Base-by-base conservation (phyloP, 2,797 vertebrate genomes). In the Falco novaeseelandiae region DNA sequence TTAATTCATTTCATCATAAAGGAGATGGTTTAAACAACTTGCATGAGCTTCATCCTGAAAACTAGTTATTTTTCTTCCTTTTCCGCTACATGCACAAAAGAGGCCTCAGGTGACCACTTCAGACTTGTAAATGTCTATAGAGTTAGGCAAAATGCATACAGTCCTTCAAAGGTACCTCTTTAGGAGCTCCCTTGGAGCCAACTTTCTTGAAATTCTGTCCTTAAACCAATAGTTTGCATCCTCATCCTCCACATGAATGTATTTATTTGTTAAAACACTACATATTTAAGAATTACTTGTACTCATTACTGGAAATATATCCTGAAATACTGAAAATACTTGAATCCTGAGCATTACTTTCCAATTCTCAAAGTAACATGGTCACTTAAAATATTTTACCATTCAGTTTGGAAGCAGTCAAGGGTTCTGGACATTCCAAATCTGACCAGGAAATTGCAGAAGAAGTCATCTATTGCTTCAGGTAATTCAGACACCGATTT, bases 381-480 rank as follows among this genome's bases (percentile, higher is more conserved):
- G 5, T 59, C 32, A 40, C 13, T 92, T 88, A 78, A 54, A 95
- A 90, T 70, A 74, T 26, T 79, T 98, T 98, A 99, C 99, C 99
- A 99, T 98, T 99, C 99, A 2, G 97, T 98, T 62, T 99, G 99
- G 94, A 99, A 99, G 97, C 98, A 99, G 74, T 99, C 95, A 19
- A 99, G 97, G 5, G 99, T 99, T 96, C 98, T 98, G 48, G 91
- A 97, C 99, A 99, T 99, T 61, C 98, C 98, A 98, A 98, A 87
- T 93, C 98, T 98, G 80, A 98, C 97, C 42, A 99, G 98, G 89
- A 99, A 99, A 97, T 98, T 99, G 95, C 98, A 98, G 49, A 99
- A 91, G 95, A 99, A 99, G 88, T 99, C 98, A 66, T 99, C 98
- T 91, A 99, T 96, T 3, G 98, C 71, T 97, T 99, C 98, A 27